phyloP scores from a whole-genome alignment of 1,140 invertebrate species.

The Amyelois transitella region DNA sequence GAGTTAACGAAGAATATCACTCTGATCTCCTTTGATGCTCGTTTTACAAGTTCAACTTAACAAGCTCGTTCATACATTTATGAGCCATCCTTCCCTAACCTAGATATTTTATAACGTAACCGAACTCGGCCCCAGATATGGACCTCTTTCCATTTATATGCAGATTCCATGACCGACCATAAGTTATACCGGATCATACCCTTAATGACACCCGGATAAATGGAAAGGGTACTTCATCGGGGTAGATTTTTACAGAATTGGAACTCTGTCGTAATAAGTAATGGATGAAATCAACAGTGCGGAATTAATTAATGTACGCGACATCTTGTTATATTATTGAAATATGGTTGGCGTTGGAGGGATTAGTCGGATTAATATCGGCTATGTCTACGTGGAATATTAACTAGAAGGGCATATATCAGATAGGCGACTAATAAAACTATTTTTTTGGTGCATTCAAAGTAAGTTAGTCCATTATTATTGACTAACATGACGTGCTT shows the following conservation, averaged over 20 bases:
- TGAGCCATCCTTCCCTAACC: not conserved
- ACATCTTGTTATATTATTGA: constrained; percentile 58
- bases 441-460: too few species aligned
- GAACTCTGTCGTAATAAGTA: constrained; percentile 40
- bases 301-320: constrained; percentile 62
- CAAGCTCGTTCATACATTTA: too few species aligned
- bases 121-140: constrained; percentile 40
- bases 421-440: too few species aligned
- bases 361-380: constrained; percentile 36
- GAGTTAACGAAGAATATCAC: too few species aligned
- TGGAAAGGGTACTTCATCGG: constrained; percentile 49
- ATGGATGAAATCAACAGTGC: constrained; percentile 34
- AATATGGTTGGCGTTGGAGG: constrained; percentile 34
- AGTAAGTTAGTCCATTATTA: too few species aligned
- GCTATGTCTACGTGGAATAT: constrained; percentile 6
- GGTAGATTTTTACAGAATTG: constrained; percentile 43
- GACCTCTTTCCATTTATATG: constrained; percentile 68
- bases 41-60: too few species aligned
- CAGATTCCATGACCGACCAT: constrained; percentile 67
- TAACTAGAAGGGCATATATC: not conserved
- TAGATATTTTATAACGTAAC: constrained; percentile 5
- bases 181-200: constrained; percentile 68
- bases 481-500: too few species aligned
- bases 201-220: constrained; percentile 62
- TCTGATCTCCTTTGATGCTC: too few species aligned